These are phyloP conservation scores for Aphrocallistes beatrix DNA, from an alignment of 37 sponge, comb jelly and placozoan genomes.

Conservation along the genomic window DNA sequence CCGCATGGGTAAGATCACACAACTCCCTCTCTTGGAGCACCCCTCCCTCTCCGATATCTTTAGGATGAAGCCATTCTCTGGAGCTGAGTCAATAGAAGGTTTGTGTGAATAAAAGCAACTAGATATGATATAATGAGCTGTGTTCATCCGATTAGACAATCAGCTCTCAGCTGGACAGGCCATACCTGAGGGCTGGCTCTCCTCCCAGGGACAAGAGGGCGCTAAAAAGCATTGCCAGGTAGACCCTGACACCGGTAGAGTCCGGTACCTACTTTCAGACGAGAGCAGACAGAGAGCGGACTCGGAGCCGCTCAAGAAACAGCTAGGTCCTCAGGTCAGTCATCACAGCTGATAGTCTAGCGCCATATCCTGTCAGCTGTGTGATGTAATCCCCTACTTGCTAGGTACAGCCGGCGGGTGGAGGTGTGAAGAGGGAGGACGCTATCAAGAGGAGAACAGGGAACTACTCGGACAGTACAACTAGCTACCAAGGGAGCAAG, in stretches of 20 bases:
- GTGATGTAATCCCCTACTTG: too few relatives aligned
- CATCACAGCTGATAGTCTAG: neutral
- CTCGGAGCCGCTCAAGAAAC: neutral
- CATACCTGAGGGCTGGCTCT: neutral
- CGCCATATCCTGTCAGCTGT: neutral
- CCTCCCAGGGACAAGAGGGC: neutral
- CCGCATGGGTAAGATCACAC: slow-evolving; percentile 7
- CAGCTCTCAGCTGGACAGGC: neutral
- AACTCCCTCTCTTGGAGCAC: slow-evolving; percentile 10
- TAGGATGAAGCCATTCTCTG: neutral
- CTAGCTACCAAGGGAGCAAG: neutral
- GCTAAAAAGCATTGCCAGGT: neutral
- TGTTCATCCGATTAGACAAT: neutral
- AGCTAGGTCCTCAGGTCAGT: neutral
- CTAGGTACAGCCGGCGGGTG: neutral
- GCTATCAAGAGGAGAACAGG: neutral
- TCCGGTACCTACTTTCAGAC: neutral
- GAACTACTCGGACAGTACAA: slow-evolving; percentile 1
- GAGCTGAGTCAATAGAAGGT: neutral
- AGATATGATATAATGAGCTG: neutral
- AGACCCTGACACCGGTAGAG: neutral
- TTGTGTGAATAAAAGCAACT: neutral
- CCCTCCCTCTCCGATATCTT: neutral
- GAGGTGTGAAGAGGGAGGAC: neutral
- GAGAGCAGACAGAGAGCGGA: neutral